phyloP scores from a whole-genome alignment of 2,797 vertebrate species.

The Mionectes olivaceus region DNA sequence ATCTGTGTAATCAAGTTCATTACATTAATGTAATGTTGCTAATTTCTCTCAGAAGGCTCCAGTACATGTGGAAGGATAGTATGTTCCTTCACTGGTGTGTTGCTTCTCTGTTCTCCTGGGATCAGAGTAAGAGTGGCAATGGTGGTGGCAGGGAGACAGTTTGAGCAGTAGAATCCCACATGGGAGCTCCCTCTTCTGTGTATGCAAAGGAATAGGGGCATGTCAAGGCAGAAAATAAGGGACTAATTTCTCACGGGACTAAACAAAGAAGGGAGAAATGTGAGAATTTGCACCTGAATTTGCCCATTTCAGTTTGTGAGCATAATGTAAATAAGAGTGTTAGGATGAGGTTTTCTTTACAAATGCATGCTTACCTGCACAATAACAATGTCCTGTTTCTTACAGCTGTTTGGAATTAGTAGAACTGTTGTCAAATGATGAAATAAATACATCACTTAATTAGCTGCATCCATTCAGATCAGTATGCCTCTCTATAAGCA shows the following conservation, averaged over 20 bases:
- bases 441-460: background rate
- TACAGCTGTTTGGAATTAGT: background rate
- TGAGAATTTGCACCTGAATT: background rate
- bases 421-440: background rate
- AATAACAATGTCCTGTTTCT: background rate
- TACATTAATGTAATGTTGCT: background rate
- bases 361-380: background rate
- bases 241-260: background rate
- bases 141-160: background rate
- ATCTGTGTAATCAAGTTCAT: background rate
- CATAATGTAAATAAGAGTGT: background rate
- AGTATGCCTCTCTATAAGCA: background rate
- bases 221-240: background rate
- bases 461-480: background rate
- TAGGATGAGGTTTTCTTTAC: background rate
- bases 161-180: background rate
- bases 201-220: background rate
- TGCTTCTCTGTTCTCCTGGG: accelerated
- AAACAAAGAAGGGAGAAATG: background rate
- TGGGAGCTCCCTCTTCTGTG: background rate
- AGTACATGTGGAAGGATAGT: background rate
- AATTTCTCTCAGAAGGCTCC: background rate
- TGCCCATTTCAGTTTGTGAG: background rate
- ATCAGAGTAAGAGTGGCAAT: background rate
- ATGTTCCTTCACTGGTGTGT: background rate